phyloP scores from a whole-genome alignment of 2,113 vertebrate species.

The Athene cunicularia region DNA sequence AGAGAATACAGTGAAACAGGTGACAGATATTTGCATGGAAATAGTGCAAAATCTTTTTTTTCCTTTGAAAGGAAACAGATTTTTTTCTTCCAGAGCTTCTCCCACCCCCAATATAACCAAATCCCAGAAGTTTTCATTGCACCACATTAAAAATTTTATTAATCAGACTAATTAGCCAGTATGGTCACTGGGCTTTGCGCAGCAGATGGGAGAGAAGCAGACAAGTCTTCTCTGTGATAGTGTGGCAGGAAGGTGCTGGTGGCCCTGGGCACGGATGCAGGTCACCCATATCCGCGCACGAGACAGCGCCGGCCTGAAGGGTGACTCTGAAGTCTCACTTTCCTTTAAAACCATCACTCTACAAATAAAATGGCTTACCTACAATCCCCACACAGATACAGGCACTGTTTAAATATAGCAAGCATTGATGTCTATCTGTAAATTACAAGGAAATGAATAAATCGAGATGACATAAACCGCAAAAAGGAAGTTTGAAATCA shows the following conservation, averaged over 20 bases:
- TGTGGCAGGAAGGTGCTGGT: neutral
- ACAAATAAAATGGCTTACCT: slow-evolving; percentile 39
- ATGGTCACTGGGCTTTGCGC: neutral
- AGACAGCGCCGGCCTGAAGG: neutral
- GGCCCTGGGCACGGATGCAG: neutral
- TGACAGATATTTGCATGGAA: neutral
- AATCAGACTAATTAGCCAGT: rapidly evolving
- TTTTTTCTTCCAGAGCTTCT: neutral
- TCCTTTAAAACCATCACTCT: neutral
- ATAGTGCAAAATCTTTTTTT: neutral
- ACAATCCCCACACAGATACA: neutral
- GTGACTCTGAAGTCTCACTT: slow-evolving; percentile 18
- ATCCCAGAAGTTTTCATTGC: neutral
- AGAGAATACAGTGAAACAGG: neutral
- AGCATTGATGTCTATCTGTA: slow-evolving; percentile 43
- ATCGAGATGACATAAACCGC: neutral
- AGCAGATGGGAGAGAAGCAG: rapidly evolving
- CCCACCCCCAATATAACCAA: rapidly evolving
- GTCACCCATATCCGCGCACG: rapidly evolving
- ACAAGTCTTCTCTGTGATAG: neutral
- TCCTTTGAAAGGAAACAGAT: rapidly evolving
- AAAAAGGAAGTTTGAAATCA: slow-evolving; percentile 40
- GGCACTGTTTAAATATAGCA: slow-evolving; percentile 52
- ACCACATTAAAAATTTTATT: no score
- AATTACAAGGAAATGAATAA: slow-evolving; percentile 70